Evolutionary conservation across 2,113 vertebrate species (phyloP).

Genomic region (Scalopus aquaticus): DNA sequence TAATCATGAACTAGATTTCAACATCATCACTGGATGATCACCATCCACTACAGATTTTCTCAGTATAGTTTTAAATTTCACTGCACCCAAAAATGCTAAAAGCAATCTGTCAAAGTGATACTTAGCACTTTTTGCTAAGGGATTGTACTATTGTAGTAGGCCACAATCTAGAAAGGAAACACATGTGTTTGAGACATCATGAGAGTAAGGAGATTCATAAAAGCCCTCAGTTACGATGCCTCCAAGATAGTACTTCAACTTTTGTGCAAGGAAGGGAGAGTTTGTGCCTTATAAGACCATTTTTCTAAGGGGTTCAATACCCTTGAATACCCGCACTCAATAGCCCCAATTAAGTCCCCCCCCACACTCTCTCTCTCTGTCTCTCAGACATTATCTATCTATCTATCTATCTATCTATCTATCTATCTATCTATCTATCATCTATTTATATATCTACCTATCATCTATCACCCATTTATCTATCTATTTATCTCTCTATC

Average conservation of each 20-base stretch:
- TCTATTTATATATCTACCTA: too few species aligned
- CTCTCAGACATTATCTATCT: too few species aligned
- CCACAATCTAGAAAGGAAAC: constrained; percentile 32
- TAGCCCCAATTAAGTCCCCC: background rate
- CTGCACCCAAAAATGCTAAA: constrained; percentile 8
- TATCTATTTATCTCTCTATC: background rate
- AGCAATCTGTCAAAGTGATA: constrained; percentile 8
- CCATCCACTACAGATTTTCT: constrained; percentile 56
- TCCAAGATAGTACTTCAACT: background rate
- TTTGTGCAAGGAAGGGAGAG: background rate
- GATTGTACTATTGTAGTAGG: background rate
- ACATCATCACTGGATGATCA: constrained; percentile 56
- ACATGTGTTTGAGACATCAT: background rate
- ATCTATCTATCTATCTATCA: background rate
- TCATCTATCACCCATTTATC: too few species aligned
- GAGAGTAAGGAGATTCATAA: background rate
- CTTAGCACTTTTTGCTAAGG: constrained; percentile 3
- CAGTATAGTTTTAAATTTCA: constrained; percentile 47
- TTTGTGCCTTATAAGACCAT: background rate
- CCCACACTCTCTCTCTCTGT: background rate
- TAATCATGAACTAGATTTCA: constrained; percentile 76
- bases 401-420: background rate
- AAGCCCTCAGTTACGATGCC: background rate
- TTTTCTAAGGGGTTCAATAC: background rate
- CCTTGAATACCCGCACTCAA: background rate